Base-by-base conservation (phyloP, 1,140 invertebrate genomes). In the Bombus vancouverensis region DNA sequence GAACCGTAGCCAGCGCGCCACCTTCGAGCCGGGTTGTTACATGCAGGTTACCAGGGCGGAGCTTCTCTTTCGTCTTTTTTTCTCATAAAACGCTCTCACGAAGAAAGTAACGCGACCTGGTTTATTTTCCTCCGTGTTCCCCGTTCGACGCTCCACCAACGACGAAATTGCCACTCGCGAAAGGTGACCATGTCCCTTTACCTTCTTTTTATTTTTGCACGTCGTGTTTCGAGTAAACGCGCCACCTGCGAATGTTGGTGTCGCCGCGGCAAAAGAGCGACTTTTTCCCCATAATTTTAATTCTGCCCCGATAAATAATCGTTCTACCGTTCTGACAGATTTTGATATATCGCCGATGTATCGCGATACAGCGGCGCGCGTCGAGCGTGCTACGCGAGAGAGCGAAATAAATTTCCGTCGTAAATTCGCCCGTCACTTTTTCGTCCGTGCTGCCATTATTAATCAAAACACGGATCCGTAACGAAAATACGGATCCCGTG, bases 311-410 rank as follows among this genome's bases (percentile, higher is more conserved):
- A 84, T 84, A 80, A 84, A 84, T 72, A 70, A 84, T 84, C 83
- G 83, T 79, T 84, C 68, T 28, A 34, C 32, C 76, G 47, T 72
- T 62, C 76, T 32, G 83, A 79, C 83, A 80, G 66, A 80, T 84
- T 84, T 84, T 84, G 83, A 84, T 80, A 72, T 72, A 80, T 80
- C 83, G 53, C 53, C 68, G 83, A 42, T 71, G 83, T 80, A 84
- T 80, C 65, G 76, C 76, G 83, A 47, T 62, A 42, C 32, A 80
- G 12, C 34, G 22, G 12, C 68, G 53, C 66, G 39, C 32, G 65
- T 62, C 53, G 53, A 32, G 68, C 37, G 12, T 62, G 28, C 59
- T 15, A n/a, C 39, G 32, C 39, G 71, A 37, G 57, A 65, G 28
- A 39, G 37, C 37, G 39, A 84, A 80, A 84, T 84, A 84, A 84